Conservation (phyloP, 2,888 invertebrate genomes). For the Gari tellinella region DNA sequence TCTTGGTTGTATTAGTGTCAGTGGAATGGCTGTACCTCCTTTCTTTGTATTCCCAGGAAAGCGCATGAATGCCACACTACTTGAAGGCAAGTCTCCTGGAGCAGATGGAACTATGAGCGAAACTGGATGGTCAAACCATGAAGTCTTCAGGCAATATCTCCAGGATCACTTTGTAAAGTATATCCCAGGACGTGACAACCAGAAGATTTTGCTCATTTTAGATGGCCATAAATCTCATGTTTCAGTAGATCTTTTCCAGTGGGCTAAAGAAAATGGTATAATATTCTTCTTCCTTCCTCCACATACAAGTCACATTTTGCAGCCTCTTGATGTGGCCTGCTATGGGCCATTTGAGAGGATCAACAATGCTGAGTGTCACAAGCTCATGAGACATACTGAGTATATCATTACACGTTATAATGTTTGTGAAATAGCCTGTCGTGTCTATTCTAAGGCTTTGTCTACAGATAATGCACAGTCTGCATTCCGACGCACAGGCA, state of each 20-base stretch:
- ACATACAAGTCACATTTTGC: conserved; percentile 34
- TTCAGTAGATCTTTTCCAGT: conserved; percentile 30
- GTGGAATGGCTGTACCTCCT: conserved; percentile 31
- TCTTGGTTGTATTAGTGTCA: conserved; percentile 34
- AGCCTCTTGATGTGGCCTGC: conserved; percentile 43
- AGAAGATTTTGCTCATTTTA: conserved; percentile 26
- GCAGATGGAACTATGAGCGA: conserved; percentile 28
- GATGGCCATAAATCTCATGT: conserved; percentile 34
- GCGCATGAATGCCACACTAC: conserved; percentile 27
- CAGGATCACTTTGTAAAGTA: conserved; percentile 41
- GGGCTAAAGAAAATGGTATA: conserved; percentile 23
- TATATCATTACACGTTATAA: conserved; percentile 24
- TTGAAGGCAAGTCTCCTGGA: conserved; percentile 29
- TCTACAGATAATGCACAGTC: too few species aligned
- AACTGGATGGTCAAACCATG: conserved; percentile 48
- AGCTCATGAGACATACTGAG: conserved; percentile 14
- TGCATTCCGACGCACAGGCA: too few species aligned
- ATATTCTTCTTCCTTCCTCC: conserved; percentile 29
- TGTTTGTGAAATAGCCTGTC: too few species aligned
- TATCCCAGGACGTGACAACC: conserved; percentile 18
- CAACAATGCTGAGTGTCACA: conserved; percentile 32
- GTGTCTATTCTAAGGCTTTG: too few species aligned
- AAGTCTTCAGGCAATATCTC: conserved; percentile 34
- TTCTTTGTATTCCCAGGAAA: conserved; percentile 49
- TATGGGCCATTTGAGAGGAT: conserved; percentile 46